These are phyloP conservation scores for Diplazon laetatorius DNA, from an alignment of 2,888 invertebrate species.

Conservation along the genomic window DNA sequence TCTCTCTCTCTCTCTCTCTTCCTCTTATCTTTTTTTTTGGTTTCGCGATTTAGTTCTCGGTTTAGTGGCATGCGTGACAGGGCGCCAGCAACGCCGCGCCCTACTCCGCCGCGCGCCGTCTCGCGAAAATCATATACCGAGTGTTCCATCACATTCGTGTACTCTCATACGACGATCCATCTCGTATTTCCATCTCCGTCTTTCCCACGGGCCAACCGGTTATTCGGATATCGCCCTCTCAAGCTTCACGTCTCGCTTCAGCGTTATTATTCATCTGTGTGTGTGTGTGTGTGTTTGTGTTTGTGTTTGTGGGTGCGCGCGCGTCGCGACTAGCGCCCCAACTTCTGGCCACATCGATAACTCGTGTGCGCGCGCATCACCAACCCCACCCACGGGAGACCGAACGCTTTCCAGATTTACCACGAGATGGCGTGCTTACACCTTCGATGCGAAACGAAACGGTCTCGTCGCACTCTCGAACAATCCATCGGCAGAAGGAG, in stretches of 20 bases:
- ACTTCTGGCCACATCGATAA: conserved; percentile 63
- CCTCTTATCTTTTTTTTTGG: conserved; percentile 35
- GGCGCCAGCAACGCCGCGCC: conserved; percentile 29
- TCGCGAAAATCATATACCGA: not conserved
- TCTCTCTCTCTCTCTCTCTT: too few species aligned
- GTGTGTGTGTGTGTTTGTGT: too few species aligned
- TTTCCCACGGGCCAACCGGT: conserved; percentile 22
- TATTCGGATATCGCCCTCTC: conserved; percentile 43
- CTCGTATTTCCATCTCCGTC: conserved; percentile 54
- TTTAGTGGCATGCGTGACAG: conserved; percentile 46
- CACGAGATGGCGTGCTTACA: conserved; percentile 69
- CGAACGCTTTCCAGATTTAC: conserved; percentile 54
- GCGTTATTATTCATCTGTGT: conserved; percentile 18
- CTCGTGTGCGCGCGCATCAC: conserved; percentile 71
- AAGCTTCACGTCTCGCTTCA: conserved; percentile 30
- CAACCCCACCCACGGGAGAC: conserved; percentile 54
- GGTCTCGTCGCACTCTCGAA: not conserved
- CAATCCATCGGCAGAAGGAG: too few species aligned
- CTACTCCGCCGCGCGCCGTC: conserved; percentile 36
- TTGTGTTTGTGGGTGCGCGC: too few species aligned
- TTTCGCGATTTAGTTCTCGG: conserved; percentile 46
- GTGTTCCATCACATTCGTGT: not conserved
- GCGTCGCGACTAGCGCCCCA: not conserved
- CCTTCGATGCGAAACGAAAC: conserved; percentile 40
- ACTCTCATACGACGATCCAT: too few species aligned